Conservation (phyloP, 2,797 vertebrate species). For the Danio kyathit region DNA sequence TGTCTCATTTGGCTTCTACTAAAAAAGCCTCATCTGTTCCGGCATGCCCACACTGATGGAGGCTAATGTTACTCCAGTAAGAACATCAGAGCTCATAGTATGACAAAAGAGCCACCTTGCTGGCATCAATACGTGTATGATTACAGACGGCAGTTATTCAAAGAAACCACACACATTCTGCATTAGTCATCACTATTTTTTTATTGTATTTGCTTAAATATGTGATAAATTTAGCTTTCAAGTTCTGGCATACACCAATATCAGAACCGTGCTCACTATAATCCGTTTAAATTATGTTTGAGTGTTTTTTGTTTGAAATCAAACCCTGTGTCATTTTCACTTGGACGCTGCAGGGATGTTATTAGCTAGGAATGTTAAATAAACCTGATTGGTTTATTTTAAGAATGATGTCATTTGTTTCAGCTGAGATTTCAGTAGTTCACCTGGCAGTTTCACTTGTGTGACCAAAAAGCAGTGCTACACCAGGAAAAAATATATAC, state of each 20-base stretch:
- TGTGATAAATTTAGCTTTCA: constrained; percentile 14
- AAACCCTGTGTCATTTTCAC: constrained; percentile 8
- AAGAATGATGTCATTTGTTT: constrained; percentile 34
- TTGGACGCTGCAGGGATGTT: background rate
- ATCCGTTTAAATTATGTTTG: constrained; percentile 17
- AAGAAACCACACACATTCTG: constrained; percentile 26
- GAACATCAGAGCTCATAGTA: background rate
- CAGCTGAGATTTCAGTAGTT: background rate
- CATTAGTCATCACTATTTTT: constrained; percentile 30
- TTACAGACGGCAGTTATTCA: constrained; percentile 14
- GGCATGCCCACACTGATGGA: background rate
- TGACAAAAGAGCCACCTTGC: constrained; percentile 4
- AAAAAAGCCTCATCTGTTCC: constrained; percentile 21
- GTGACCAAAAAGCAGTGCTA: background rate
- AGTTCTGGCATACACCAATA: background rate
- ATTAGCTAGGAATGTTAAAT: constrained; percentile 35
- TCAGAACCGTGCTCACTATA: constrained; percentile 3
- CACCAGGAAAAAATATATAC: background rate
- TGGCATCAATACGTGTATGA: constrained; percentile 37
- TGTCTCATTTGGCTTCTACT: constrained; percentile 4
- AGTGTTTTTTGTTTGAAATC: constrained; percentile 35
- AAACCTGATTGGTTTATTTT: constrained; percentile 34
- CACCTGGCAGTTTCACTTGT: background rate
- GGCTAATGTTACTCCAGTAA: constrained; percentile 28
- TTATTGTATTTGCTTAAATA: background rate